These are phyloP conservation scores for Oryzias sinensis DNA, from an alignment of 2,797 vertebrate genomes.

Conservation along the genomic window DNA sequence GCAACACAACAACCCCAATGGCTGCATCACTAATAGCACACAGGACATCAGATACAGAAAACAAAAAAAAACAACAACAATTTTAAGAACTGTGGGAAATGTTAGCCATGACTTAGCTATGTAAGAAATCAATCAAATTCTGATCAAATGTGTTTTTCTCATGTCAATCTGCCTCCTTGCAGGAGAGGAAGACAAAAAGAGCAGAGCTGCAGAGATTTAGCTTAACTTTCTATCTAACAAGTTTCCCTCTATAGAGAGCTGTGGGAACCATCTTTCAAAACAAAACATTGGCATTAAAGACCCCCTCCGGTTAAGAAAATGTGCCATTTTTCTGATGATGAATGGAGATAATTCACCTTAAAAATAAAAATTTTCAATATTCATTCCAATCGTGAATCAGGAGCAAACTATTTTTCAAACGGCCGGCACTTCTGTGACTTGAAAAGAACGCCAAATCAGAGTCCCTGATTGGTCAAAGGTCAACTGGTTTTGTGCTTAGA, in stretches of 20 bases:
- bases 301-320: slow-evolving; percentile 4
- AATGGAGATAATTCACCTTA: too few relatives aligned
- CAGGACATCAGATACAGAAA: slow-evolving; percentile 99
- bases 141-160: slow-evolving; percentile 43
- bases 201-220: slow-evolving; percentile 33
- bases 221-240: slow-evolving; percentile 20
- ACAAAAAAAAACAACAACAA: slow-evolving; percentile 99
- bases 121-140: slow-evolving; percentile 56
- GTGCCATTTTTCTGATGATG: too few relatives aligned
- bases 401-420: too few relatives aligned
- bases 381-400: too few relatives aligned
- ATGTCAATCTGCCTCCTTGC: slow-evolving; percentile 30
- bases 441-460: too few relatives aligned
- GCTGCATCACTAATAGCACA: slow-evolving; percentile 99
- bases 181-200: slow-evolving; percentile 25
- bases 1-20: slow-evolving; percentile 99
- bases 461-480: too few relatives aligned
- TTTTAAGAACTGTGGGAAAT: slow-evolving; percentile 91
- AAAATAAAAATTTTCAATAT: too few relatives aligned
- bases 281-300: slow-evolving; percentile 27
- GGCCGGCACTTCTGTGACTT: too few relatives aligned
- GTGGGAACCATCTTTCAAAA: slow-evolving; percentile 16
- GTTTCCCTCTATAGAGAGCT: slow-evolving; percentile 7
- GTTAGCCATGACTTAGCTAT: slow-evolving; percentile 87
- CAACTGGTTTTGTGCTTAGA: too few relatives aligned